A percentile compares a stretch with the other conserved stretches of the same genome.
Conservation (phyloP, 2,113 vertebrate genomes). For the Mystacornis crossleyi region DNA sequence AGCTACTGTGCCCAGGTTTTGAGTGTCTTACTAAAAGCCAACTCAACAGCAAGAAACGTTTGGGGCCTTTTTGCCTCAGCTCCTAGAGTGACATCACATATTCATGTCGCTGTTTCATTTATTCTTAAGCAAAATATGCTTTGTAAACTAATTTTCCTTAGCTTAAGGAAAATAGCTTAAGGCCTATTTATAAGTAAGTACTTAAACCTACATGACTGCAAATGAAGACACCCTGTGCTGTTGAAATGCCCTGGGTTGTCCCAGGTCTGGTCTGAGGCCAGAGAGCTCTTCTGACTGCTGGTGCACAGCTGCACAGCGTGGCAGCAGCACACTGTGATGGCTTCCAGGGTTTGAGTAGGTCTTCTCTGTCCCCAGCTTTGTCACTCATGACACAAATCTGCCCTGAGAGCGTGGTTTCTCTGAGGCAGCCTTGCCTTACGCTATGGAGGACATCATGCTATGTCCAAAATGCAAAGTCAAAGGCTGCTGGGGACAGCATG, state of each 20-base stretch:
- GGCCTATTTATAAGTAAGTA: neutral
- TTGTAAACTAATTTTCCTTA: neutral
- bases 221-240: neutral
- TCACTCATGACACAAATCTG: neutral
- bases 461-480: neutral
- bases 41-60: neutral
- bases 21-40: neutral
- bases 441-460: neutral
- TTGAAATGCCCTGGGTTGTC: neutral
- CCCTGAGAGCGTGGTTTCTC: neutral
- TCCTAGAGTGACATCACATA: neutral
- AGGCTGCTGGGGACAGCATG: rapidly evolving
- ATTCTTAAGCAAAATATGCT: neutral
- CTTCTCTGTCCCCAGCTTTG: neutral
- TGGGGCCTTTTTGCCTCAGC: rapidly evolving
- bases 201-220: neutral
- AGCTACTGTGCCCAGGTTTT: neutral
- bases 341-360: neutral
- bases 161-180: neutral
- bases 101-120: neutral
- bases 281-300: neutral
- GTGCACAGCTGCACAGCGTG: neutral
- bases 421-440: neutral
- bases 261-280: neutral
- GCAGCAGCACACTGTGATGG: neutral